Evolutionary conservation across 1,140 invertebrate genomes (phyloP).

Genomic region (Papilio machaon): DNA sequence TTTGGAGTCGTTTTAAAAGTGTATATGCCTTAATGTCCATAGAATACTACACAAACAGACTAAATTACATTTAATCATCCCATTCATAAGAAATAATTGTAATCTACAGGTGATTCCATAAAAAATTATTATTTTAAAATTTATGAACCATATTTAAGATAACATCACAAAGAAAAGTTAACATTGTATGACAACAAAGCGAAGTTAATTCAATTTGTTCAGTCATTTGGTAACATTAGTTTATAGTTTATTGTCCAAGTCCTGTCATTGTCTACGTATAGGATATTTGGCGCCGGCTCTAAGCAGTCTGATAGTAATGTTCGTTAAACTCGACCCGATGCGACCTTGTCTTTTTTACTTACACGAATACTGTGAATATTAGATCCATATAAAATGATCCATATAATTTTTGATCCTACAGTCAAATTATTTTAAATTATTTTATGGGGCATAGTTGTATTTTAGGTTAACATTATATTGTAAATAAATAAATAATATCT

Average conservation of each 20-base stretch:
- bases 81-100: neutral
- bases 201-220: slow-evolving; percentile 20
- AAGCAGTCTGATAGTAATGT: slow-evolving; percentile 67
- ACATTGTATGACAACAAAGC: neutral
- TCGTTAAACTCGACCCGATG: slow-evolving; percentile 64
- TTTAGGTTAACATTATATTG: too few species aligned
- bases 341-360: slow-evolving; percentile 60
- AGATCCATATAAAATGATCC: slow-evolving; percentile 29
- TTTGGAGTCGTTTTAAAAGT: too few species aligned
- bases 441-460: too few species aligned
- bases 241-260: slow-evolving; percentile 30
- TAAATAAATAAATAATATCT: too few species aligned
- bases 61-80: neutral
- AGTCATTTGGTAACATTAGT: slow-evolving; percentile 17
- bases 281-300: slow-evolving; percentile 54
- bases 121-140: neutral
- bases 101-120: neutral
- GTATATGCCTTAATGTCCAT: too few species aligned
- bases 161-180: neutral
- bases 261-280: slow-evolving; percentile 19
- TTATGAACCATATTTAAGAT: neutral
- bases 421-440: too few species aligned
- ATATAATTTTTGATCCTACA: too few species aligned
- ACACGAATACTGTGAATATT: slow-evolving; percentile 32
- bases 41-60: too few species aligned